Evolutionary conservation across 35 echinoderm and acorn worm species (phyloP).

Genomic region (Anneissia japonica): DNA sequence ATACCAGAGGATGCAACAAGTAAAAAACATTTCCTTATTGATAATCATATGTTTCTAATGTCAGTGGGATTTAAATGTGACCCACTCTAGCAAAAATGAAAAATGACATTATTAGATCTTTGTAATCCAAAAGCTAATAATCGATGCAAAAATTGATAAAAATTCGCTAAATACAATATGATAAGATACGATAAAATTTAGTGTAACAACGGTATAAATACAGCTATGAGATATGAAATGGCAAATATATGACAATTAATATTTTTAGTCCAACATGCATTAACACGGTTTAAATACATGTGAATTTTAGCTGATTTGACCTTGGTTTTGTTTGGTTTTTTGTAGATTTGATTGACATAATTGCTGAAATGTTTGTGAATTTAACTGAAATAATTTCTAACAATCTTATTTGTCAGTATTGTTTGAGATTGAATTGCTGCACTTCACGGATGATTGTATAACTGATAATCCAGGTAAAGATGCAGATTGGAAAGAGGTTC

Average conservation of each 20-base stretch:
- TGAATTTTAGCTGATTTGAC: neutral
- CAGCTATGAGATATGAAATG: too few relatives aligned
- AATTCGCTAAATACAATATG: too few relatives aligned
- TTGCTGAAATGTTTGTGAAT: neutral
- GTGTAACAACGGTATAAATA: too few relatives aligned
- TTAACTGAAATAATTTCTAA: neutral
- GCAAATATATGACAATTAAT: too few relatives aligned
- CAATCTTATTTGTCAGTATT: neutral
- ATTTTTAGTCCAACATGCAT: too few relatives aligned
- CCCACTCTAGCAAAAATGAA: neutral
- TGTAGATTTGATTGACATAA: neutral
- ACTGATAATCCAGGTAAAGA: neutral
- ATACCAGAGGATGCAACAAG: conserved; percentile 68
- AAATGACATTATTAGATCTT: neutral
- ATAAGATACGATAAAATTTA: too few relatives aligned
- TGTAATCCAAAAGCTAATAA: too few relatives aligned
- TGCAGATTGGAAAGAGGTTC: conserved; percentile 6
- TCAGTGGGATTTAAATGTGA: neutral
- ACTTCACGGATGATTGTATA: neutral
- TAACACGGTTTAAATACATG: too few relatives aligned
- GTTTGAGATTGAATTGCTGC: conserved; percentile 29
- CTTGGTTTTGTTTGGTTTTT: neutral
- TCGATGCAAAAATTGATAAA: too few relatives aligned
- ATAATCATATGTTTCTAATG: neutral
- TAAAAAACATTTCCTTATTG: conserved; percentile 26